Base-by-base conservation (phyloP, 92 coral and sea anemone genomes). In the Montipora capitata region DNA sequence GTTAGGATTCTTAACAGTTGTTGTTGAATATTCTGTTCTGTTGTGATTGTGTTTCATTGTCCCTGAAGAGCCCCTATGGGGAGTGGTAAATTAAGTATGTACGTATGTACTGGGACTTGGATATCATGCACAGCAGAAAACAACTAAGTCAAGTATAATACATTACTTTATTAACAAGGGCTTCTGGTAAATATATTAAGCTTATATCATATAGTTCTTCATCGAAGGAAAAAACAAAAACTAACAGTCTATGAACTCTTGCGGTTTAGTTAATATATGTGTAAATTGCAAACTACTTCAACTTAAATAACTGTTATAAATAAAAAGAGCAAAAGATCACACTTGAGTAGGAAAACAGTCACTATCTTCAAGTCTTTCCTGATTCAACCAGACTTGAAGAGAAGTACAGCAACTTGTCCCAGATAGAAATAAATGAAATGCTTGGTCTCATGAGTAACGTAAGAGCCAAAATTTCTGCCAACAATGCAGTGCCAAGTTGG, bases 401-500 rank as follows among this genome's bases (percentile, higher is more conserved):
- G 94, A 70, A 96, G 83, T 61, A 96, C 96, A 45, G 99, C 99
- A 85, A 96, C 97, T 90, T 96, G 99, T 40, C 99, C 99, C 51
- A 96, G 94, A 84, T 96, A 96, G 91, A 96, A 96, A 86, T 95
- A 96, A 65, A 96, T 96, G 74, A 96, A 96, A 80, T 96, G 99
- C 96, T 96, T 96, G 39, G 99, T 96, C 87, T 96, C 99, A 66
- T 96, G 99, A 40, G 99, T 96, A 42, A 96, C 99, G 78, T 96
- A 96, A 10, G 99, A 96, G 11, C 99, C 99, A 93, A 96, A 96
- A 79, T 96, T 96, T 76, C 99, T 87, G 39, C 99, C 99, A 61
- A 96, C 99, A 49, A 96, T 96, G 59, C 99, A 96, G 75, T 96
- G 99, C 99, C 99, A 96, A 74, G 99, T 96, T 58, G 99, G 99